A percentile compares a stretch with the other conserved stretches of the same genome.
Evolutionary conservation across 2,797 vertebrate species (phyloP).

Genomic region (Sebastes cheni): DNA sequence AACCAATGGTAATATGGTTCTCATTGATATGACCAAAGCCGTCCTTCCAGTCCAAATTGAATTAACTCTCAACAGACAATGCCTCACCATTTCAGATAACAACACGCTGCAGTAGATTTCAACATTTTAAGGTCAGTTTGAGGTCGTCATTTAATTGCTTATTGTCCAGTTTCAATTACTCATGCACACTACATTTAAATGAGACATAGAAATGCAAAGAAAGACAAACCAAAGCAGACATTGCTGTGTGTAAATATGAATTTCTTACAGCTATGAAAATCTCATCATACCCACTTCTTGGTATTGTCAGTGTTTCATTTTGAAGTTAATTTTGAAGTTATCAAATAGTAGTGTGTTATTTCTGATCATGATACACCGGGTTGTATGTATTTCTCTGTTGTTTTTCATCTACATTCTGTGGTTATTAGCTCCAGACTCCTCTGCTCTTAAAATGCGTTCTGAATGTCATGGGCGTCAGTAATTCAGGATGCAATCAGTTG

Average conservation of each 20-base stretch:
- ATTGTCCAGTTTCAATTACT: constrained; percentile 7
- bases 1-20: background rate
- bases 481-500: constrained; percentile 42
- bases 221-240: background rate
- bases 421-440: constrained; percentile 22
- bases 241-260: background rate
- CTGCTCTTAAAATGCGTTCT: constrained; percentile 24
- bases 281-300: no score
- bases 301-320: background rate
- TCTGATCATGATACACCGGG: background rate
- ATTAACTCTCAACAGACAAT: background rate
- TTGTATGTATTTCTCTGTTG: background rate
- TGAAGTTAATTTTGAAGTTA: background rate
- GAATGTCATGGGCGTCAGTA: constrained; percentile 47
- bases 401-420: constrained; percentile 28
- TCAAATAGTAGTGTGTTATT: background rate
- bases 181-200: constrained; percentile 13
- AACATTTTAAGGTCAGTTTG: constrained; percentile 10
- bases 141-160: constrained; percentile 10
- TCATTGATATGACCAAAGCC: background rate
- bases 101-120: background rate
- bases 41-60: background rate
- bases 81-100: background rate
- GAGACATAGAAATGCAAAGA: background rate
- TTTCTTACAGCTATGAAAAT: background rate